A percentile compares a stretch with the other conserved stretches of the same genome.
Conservation (phyloP, 2,888 invertebrate genomes). For the Ophion ventricosus region DNA sequence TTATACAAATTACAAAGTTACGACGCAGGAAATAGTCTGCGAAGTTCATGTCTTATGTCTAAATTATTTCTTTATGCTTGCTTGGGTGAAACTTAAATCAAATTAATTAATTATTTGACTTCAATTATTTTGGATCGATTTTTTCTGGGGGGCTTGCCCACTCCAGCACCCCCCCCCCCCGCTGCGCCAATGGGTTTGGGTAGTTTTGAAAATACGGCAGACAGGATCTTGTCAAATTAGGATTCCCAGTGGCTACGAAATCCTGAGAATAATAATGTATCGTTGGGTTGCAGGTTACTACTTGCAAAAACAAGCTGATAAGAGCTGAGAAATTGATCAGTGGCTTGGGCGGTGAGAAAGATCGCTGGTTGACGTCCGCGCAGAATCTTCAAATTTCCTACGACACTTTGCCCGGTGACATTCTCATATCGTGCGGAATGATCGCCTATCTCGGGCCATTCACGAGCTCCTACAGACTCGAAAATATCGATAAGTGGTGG, state of each 20-base stretch:
- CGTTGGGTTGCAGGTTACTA: conserved; percentile 64
- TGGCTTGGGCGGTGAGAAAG: conserved; percentile 94
- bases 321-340: conserved; percentile 93
- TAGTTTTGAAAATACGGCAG: too few species aligned
- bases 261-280: not conserved
- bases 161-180: too few species aligned
- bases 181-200: too few species aligned
- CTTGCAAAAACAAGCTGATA: conserved; percentile 92
- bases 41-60: too few species aligned
- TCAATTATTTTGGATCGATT: too few species aligned
- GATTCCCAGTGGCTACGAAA: not conserved
- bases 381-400: conserved; percentile 89
- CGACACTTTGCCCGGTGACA: conserved; percentile 94
- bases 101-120: too few species aligned
- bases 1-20: too few species aligned
- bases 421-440: conserved; percentile 93
- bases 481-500: conserved; percentile 89
- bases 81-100: too few species aligned
- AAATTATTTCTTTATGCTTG: too few species aligned
- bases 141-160: too few species aligned
- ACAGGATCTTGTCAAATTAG: not conserved
- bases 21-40: too few species aligned
- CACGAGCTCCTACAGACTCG: conserved; percentile 87
- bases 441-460: conserved; percentile 96
- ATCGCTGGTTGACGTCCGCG: conserved; percentile 92